Evolutionary conservation across 2,888 invertebrate genomes (phyloP).

Genomic region (Therioaphis trifolii): DNA sequence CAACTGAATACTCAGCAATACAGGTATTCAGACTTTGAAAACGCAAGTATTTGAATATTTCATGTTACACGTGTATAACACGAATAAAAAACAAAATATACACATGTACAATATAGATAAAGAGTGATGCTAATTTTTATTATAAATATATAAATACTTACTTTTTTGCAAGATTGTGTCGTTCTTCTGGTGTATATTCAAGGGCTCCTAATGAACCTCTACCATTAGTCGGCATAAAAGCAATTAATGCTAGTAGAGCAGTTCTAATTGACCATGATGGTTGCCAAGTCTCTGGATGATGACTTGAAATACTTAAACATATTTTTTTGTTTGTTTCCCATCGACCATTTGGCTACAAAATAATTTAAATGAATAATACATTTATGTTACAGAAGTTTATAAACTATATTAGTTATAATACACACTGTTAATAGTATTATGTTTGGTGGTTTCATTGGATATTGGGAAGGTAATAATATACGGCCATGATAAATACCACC

Average conservation of each 20-base stretch:
- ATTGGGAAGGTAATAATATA: constrained; percentile 90
- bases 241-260: constrained; percentile 89
- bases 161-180: constrained; percentile 82
- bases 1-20: too few species aligned
- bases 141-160: constrained; percentile 68
- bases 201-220: constrained; percentile 91
- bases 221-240: constrained; percentile 93
- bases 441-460: constrained; percentile 97
- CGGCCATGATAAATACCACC: constrained; percentile 93
- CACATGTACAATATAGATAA: too few species aligned
- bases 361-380: neutral
- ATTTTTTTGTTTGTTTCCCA: constrained; percentile 95
- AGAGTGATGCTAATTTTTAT: too few species aligned
- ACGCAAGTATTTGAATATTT: too few species aligned
- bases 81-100: too few species aligned
- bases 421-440: constrained; percentile 89
- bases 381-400: too few species aligned
- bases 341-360: constrained; percentile 85
- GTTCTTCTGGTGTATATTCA: constrained; percentile 87
- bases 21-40: too few species aligned
- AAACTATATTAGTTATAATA: neutral
- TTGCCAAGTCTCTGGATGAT: constrained; percentile 98
- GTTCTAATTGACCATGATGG: constrained; percentile 97
- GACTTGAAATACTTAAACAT: constrained; percentile 93
- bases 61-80: too few species aligned